Evolutionary conservation across 2,888 invertebrate species (phyloP).

Genomic region (Copidosoma aretas): DNA sequence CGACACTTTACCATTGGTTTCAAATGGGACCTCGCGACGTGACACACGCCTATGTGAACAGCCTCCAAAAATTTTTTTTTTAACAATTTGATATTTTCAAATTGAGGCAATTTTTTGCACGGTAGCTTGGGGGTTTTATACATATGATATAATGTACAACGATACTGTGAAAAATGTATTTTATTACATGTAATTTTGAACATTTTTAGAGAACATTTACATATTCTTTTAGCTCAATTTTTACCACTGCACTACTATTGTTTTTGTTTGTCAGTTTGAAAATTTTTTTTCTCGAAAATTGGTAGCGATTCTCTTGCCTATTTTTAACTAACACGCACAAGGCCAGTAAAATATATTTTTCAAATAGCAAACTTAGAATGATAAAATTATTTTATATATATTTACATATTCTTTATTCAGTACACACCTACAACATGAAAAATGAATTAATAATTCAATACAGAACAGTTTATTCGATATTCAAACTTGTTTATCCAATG

Average conservation of each 20-base stretch:
- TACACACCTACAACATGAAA: conserved; percentile 17
- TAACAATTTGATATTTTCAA: no score
- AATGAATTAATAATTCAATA: conserved; percentile 31
- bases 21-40: no score
- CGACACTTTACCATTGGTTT: no score
- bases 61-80: no score
- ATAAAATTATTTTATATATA: conserved; percentile 33
- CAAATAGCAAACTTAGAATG: conserved; percentile 35
- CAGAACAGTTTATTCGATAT: conserved; percentile 11
- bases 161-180: conserved; percentile 40
- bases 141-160: background rate
- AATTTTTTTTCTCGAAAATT: conserved; percentile 28
- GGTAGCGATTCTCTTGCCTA: conserved; percentile 25
- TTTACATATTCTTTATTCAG: conserved; percentile 22
- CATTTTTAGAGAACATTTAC: conserved; percentile 34
- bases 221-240: conserved; percentile 20
- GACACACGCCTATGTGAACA: no score
- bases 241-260: no score
- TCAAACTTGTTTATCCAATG: conserved; percentile 15
- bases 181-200: conserved; percentile 40
- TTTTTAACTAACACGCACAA: conserved; percentile 9
- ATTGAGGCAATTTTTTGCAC: no score
- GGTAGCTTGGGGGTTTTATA: no score
- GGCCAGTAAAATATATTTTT: conserved; percentile 39
- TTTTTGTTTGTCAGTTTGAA: conserved; percentile 24